phyloP scores from a whole-genome alignment of 2,113 vertebrate genomes.

The Grallaria varia region DNA sequence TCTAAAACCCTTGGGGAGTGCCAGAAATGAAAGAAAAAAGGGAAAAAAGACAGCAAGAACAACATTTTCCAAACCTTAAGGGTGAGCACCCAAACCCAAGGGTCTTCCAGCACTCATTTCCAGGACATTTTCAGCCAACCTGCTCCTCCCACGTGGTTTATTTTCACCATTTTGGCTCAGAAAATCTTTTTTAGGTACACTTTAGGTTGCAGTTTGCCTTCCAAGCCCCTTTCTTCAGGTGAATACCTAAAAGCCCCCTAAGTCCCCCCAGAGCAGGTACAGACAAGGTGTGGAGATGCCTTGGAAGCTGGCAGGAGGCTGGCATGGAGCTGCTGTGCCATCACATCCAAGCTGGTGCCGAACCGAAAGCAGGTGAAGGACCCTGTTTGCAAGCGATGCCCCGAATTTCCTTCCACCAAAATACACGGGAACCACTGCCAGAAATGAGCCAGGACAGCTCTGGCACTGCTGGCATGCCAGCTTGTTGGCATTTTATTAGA shows the following conservation, averaged over 20 bases:
- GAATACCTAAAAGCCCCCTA: fast-evolving
- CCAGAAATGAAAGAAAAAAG: neutral
- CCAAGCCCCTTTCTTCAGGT: neutral
- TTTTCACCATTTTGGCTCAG: neutral
- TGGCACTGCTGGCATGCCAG: neutral
- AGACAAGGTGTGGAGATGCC: neutral
- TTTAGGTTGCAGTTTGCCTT: neutral
- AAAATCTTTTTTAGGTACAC: neutral
- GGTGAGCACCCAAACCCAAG: fast-evolving
- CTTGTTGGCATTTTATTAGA: neutral
- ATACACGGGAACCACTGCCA: neutral
- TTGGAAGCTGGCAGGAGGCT: neutral
- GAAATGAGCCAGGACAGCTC: neutral
- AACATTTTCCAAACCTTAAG: neutral
- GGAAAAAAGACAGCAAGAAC: neutral
- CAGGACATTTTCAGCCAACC: neutral
- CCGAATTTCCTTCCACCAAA: neutral
- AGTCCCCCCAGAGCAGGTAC: neutral
- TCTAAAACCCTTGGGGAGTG: neutral
- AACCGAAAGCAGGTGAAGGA: fast-evolving
- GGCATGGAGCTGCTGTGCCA: neutral
- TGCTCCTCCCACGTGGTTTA: neutral
- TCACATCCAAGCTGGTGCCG: neutral
- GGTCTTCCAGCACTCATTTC: neutral
- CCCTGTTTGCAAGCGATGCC: fast-evolving